Base-by-base conservation (phyloP, 2,113 vertebrate species). In the Halichoerus grypus region DNA sequence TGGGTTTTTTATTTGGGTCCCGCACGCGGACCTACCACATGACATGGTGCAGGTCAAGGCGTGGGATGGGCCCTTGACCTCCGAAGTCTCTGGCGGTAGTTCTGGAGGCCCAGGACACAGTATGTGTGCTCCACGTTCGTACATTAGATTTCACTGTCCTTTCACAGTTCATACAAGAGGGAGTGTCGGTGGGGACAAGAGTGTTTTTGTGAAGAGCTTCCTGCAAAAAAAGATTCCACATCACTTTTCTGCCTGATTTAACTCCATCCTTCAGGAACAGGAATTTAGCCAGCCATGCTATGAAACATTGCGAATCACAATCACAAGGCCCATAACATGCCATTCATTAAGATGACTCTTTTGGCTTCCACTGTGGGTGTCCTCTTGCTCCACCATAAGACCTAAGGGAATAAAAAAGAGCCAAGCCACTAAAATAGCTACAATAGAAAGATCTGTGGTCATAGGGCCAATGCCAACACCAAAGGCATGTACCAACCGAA, bases 341-440 rank as follows among this genome's bases (percentile, higher is more conserved):
- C 98, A 98, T 98, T 99, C 98, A 99, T 99, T 98, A 99, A 92
- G 95, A 98, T 79, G 88, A 98, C 57, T 98, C 81, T 97, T 26
- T 95, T 98, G 95, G 98, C 93, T 0, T 97, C 98, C 94, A 97
- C 89, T 53, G 82, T 94, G 97, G 96, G 97, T 98, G 98, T 99
- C 98, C 91, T 85, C 97, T 98, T 97, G 96, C 97, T 97, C 97
- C 98, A 96, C 98, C 96, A 83, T 88, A 97, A 92, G 98, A 98
- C 98, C 97, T 98, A 65, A 97, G 98, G 98, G 98, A 97, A 97
- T 91, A 95, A 31, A 88, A 98, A 98, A 92, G 97, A 97, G 99
- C 98, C 99, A 99, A 99, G 86, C 98, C 98, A 98, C 98, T 97
- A 97, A 97, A 98, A 98, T 88, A 98, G 96, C 96, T 98, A 81